Percentiles rank a stretch among this genome's conserved stretches.
These are phyloP conservation scores for Lutjanus erythropterus DNA, from an alignment of 2,113 vertebrate genomes.

Conservation along the genomic window DNA sequence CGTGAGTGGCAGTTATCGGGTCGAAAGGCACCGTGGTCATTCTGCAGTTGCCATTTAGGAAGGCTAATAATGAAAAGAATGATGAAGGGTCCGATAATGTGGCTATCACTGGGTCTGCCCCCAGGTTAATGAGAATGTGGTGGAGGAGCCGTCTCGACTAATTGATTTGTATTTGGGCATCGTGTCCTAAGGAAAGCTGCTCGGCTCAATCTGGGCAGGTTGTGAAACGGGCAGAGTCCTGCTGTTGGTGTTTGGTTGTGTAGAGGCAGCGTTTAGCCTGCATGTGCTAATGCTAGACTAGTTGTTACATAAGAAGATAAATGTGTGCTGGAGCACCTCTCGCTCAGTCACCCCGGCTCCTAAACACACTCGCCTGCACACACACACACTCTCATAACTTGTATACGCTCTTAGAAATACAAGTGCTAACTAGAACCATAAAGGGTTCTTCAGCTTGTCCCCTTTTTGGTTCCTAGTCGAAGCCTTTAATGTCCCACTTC, in stretches of 20 bases:
- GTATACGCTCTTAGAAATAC: too few species aligned
- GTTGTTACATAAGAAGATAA: conserved; percentile 83
- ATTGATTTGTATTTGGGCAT: conserved; percentile 5
- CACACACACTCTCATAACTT: conserved; percentile 29
- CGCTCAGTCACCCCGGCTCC: conserved; percentile 38
- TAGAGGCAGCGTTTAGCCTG: conserved; percentile 49
- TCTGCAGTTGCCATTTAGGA: conserved; percentile 6
- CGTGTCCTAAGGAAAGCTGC: neutral
- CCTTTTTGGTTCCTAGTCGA: too few species aligned
- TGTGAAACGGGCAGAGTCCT: conserved; percentile 4
- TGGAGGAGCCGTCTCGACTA: neutral
- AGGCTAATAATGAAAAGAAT: conserved; percentile 1
- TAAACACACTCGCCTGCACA: conserved; percentile 14
- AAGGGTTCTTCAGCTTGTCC: too few species aligned
- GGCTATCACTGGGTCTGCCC: conserved; percentile 16
- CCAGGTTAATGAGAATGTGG: conserved; percentile 34
- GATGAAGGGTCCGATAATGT: conserved; percentile 7
- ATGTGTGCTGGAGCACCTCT: conserved; percentile 59
- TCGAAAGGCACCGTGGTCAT: neutral
- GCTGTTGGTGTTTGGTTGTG: conserved; percentile 32
- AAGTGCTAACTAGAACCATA: too few species aligned
- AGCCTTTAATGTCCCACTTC: too few species aligned
- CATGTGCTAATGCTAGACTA: conserved; percentile 69
- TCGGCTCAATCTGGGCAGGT: neutral
- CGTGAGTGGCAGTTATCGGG: neutral